Conservation (phyloP, 2,888 invertebrate genomes). For the Eudasyphora cyanicolor region DNA sequence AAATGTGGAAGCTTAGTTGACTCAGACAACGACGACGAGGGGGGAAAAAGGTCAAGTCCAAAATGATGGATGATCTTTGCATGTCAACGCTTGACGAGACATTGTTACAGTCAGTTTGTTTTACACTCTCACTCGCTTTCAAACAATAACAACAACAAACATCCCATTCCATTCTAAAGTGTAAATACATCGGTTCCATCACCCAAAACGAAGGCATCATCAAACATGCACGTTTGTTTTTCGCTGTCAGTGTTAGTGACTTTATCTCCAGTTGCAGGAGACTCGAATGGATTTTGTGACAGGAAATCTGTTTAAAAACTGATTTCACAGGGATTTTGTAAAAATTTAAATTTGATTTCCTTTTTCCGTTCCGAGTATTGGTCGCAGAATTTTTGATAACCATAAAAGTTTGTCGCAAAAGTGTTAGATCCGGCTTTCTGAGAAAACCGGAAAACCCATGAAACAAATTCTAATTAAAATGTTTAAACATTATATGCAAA, state of each 20-base stretch:
- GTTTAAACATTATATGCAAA: conserved; percentile 27
- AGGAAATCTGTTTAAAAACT: neutral
- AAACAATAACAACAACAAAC: too few relatives aligned
- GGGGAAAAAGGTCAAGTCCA: conserved; percentile 80
- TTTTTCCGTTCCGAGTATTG: neutral
- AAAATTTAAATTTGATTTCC: conserved; percentile 5
- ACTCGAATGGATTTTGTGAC: neutral
- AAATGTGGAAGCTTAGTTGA: conserved; percentile 40
- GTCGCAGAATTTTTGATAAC: neutral
- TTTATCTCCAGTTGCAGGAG: neutral
- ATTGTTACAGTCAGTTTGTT: conserved; percentile 55
- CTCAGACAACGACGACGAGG: conserved; percentile 62
- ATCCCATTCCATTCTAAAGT: conserved; percentile 48
- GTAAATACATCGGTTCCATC: neutral
- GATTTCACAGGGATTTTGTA: conserved; percentile 5
- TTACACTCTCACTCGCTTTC: conserved; percentile 13
- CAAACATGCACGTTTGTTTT: conserved; percentile 22
- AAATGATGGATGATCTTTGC: conserved; percentile 80
- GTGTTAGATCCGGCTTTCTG: conserved; percentile 5
- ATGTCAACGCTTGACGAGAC: conserved; percentile 70
- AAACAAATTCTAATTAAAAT: conserved; percentile 51
- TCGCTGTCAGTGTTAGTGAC: neutral
- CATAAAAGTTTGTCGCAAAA: conserved; percentile 18
- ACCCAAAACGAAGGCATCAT: conserved; percentile 16
- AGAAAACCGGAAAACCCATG: neutral